A percentile compares a stretch with the other conserved stretches of the same genome.
Evolutionary conservation across 1,140 invertebrate species (phyloP).

Genomic region (Aporrectodea caliginosa): DNA sequence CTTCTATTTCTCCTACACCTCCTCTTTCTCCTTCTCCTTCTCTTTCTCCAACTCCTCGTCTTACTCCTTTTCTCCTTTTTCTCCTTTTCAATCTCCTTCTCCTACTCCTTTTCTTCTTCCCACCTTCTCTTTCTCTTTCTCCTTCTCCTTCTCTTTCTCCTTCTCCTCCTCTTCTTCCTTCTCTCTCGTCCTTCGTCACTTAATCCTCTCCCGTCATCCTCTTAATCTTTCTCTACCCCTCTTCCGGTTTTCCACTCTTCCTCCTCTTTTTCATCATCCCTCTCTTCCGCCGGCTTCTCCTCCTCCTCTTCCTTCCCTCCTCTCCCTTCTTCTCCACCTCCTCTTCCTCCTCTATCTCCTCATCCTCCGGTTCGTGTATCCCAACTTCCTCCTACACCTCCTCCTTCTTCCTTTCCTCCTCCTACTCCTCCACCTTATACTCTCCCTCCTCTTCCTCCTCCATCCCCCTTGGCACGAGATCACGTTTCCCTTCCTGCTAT

Average conservation of each 20-base stretch:
- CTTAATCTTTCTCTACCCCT: not conserved
- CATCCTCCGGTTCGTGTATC: too few species aligned
- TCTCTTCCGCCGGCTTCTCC: too few species aligned
- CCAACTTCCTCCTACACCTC: not conserved
- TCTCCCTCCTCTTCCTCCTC: not conserved
- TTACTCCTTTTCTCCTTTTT: too few species aligned
- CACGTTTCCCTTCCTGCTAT: too few species aligned
- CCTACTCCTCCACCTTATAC: not conserved
- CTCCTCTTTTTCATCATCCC: not conserved
- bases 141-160: not conserved
- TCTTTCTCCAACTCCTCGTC: too few species aligned
- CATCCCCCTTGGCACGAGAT: too few species aligned
- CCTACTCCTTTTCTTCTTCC: too few species aligned
- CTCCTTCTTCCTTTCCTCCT: not conserved
- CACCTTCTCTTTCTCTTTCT: not conserved
- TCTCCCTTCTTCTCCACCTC: not conserved
- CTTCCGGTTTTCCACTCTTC: not conserved
- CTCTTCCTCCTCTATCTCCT: not conserved
- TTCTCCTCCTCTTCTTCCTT: not conserved
- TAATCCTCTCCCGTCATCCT: not conserved
- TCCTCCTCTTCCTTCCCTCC: not conserved
- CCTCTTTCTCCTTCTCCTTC: too few species aligned
- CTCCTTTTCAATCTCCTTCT: too few species aligned
- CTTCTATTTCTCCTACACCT: too few species aligned
- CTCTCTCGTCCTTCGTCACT: not conserved